Evolutionary conservation across 2,797 vertebrate species (phyloP).

Genomic region (Fundulus diaphanus): DNA sequence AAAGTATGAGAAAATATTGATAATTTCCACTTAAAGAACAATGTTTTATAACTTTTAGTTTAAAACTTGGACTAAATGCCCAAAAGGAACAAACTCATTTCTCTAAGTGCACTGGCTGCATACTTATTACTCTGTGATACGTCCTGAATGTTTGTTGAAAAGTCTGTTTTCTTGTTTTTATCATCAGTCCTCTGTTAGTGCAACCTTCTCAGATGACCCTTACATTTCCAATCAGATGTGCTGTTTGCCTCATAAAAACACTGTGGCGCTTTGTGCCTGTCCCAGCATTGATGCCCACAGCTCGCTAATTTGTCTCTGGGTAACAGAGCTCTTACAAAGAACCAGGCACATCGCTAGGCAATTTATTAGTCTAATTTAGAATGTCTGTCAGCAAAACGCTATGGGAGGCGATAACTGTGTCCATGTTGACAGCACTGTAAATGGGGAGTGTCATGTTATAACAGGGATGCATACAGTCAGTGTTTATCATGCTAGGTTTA

Average conservation of each 20-base stretch:
- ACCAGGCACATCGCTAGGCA: conserved; percentile 85
- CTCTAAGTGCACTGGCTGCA: neutral
- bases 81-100: neutral
- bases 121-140: neutral
- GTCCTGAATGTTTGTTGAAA: conserved; percentile 33
- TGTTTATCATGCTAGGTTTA: conserved; percentile 66
- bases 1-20: neutral
- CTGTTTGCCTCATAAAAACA: conserved; percentile 82
- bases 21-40: neutral
- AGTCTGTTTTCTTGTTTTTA: conserved; percentile 34
- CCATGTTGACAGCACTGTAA: conserved; percentile 81
- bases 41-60: neutral
- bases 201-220: conserved; percentile 42
- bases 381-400: conserved; percentile 88
- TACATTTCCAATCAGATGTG: conserved; percentile 67
- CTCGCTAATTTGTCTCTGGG: conserved; percentile 87
- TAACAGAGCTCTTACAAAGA: conserved; percentile 91
- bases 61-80: neutral
- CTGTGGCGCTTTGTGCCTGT: conserved; percentile 84
- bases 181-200: conserved; percentile 17
- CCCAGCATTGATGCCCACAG: conserved; percentile 87
- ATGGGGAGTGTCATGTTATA: conserved; percentile 72
- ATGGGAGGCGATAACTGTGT: conserved; percentile 82
- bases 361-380: conserved; percentile 96
- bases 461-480: conserved; percentile 62